Evolutionary conservation across 2,888 invertebrate species (phyloP), one percentile per base, ranked within the genome.

Genomic region (Harpalus rubripes): DNA sequence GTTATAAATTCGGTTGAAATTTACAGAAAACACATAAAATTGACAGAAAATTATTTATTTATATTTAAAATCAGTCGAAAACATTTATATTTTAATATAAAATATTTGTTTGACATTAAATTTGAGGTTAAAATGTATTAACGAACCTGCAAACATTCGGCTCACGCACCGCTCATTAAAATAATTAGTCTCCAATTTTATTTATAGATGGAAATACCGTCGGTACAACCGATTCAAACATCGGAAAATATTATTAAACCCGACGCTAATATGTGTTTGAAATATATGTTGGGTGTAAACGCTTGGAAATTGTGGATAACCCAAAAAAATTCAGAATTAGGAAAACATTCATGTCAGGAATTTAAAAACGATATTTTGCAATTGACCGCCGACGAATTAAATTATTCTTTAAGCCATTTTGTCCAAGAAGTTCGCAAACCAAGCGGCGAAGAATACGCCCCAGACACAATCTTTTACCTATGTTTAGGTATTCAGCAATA

Each of bases 241-340:
- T n/a, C 63, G 94, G 95, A 84, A 94, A 94, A 0, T 94, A 93
- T 83, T 4, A 58, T n/a, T 1, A 95, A 95, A 85, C 0, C 93
- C 0, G 96, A 96, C 89, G 95, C 95, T 3, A 95, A 95, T 88
- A 95, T 95, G 95, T 95, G 95, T 1, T 39, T 68, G 87, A 92
- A 95, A 93, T 96, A 95, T 90, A 96, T 96, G 8, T 96, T 96
- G 88, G 97, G 97, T 82, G 96, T 97, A 58, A 96, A 96, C 90
- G 97, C 97, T 0, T 97, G 97, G 96, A 95, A 95, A 87, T 96
- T 96, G 88, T 97, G 97, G 97, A 96, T 96, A 80, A 93, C 93
- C 92, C 94, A 94, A 65, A 97, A 96, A 95, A 96, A 90, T 93
- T 6, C 6, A 16, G 41, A 95, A 4, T 6, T 78, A 7, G 15